Evolutionary conservation across 2,888 invertebrate genomes (phyloP).

Genomic region (Spialia ferax): DNA sequence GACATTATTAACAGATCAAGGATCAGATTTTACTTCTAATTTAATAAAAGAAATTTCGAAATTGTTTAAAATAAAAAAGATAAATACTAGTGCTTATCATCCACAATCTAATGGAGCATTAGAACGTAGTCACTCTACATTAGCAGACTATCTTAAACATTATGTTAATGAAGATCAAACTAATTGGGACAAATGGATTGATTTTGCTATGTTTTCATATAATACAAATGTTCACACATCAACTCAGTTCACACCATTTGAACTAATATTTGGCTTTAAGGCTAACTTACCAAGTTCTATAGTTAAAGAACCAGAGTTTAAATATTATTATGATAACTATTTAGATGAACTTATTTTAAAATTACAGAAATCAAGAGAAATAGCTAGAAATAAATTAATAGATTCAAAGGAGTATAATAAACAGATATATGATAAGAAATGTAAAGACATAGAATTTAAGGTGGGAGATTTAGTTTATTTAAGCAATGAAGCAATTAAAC

Average conservation of each 20-base stretch:
- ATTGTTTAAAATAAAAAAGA: background rate
- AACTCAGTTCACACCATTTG: slow-evolving; percentile 9
- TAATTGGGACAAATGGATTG: slow-evolving; percentile 51
- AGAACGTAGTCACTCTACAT: slow-evolving; percentile 41
- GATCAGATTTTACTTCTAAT: background rate
- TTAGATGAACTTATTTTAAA: slow-evolving; percentile 48
- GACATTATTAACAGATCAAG: background rate
- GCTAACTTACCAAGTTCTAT: background rate
- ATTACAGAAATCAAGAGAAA: slow-evolving; percentile 44
- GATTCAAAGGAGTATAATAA: slow-evolving; percentile 41
- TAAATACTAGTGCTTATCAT: slow-evolving; percentile 1
- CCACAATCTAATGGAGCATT: background rate
- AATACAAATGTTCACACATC: background rate
- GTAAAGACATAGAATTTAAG: slow-evolving; percentile 30
- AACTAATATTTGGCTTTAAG: slow-evolving; percentile 3
- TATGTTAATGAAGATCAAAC: slow-evolving; percentile 54
- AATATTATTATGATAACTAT: slow-evolving; percentile 50
- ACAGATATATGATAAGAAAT: slow-evolving; percentile 21
- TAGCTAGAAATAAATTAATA: slow-evolving; percentile 42
- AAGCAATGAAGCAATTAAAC: slow-evolving; percentile 42
- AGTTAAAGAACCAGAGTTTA: slow-evolving; percentile 47
- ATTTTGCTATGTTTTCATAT: slow-evolving; percentile 4
- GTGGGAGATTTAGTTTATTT: slow-evolving; percentile 45
- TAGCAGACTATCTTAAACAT: slow-evolving; percentile 58
- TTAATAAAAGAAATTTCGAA: background rate